Conservation (phyloP, 2,888 invertebrate genomes). For the Cephus pulcher region DNA sequence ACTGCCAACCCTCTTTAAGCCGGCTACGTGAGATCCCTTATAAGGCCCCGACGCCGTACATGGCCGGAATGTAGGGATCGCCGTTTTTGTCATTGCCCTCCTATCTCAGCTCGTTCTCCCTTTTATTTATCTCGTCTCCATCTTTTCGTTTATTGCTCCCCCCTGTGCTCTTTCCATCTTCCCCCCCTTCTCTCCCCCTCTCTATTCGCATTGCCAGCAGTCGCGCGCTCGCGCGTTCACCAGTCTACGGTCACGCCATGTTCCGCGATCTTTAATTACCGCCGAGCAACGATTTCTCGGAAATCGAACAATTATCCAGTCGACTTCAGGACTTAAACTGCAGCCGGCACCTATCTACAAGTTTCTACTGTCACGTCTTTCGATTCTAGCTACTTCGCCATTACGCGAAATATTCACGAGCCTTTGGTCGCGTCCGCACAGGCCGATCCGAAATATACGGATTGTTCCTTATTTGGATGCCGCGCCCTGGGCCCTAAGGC, state of each 20-base stretch:
- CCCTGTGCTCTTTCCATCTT: slow-evolving; percentile 1
- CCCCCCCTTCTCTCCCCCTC: slow-evolving; percentile 10
- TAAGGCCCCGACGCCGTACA: slow-evolving; percentile 58
- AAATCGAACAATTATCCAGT: slow-evolving; percentile 31
- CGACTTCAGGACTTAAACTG: slow-evolving; percentile 13
- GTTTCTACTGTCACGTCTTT: too few relatives aligned
- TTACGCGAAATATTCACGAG: too few relatives aligned
- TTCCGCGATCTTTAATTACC: slow-evolving; percentile 30
- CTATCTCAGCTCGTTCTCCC: slow-evolving; percentile 21
- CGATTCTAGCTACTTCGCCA: too few relatives aligned
- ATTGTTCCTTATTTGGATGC: slow-evolving; percentile 56
- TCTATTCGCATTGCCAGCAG: slow-evolving; percentile 4
- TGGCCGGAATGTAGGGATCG: slow-evolving; percentile 64
- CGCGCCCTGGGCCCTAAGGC: slow-evolving; percentile 37
- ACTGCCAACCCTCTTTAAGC: slow-evolving; percentile 34
- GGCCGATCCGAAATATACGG: slow-evolving; percentile 13
- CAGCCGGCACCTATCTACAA: too few relatives aligned
- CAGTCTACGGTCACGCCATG: background rate
- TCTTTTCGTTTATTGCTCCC: slow-evolving; percentile 10
- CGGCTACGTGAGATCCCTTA: slow-evolving; percentile 51
- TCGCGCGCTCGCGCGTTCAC: background rate
- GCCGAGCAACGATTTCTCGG: slow-evolving; percentile 23
- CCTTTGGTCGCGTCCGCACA: too few relatives aligned
- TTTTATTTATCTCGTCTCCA: slow-evolving; percentile 20
- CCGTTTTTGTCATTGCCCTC: slow-evolving; percentile 60